Conservation (phyloP, 2,797 vertebrate species). For the Phoebastria nigripes region DNA sequence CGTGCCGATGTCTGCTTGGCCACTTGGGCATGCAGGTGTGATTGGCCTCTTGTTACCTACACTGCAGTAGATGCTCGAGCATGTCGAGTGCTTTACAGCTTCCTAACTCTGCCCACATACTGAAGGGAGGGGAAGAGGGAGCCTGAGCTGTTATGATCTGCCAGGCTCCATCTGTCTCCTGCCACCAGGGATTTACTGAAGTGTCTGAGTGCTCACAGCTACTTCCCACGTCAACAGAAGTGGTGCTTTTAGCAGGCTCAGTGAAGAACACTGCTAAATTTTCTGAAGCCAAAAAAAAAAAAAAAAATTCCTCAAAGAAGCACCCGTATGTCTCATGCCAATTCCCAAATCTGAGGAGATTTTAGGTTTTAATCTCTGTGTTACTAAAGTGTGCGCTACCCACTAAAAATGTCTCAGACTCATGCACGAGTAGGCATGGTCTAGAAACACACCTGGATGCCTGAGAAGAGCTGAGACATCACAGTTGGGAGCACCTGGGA, state of each 20-base stretch:
- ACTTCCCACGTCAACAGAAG: not conserved
- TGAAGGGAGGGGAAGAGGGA: not conserved
- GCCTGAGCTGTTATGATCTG: not conserved
- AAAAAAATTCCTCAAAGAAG: not conserved
- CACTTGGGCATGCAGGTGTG: too few species aligned
- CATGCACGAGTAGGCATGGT: accelerated
- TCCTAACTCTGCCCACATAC: not conserved
- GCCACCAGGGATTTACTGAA: not conserved
- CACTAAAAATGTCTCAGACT: not conserved
- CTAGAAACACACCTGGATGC: not conserved
- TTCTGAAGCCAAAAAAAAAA: not conserved
- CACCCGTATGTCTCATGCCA: accelerated
- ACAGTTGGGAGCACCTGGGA: not conserved
- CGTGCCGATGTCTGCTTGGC: accelerated
- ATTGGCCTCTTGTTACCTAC: not conserved
- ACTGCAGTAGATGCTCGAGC: not conserved
- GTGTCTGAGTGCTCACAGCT: not conserved
- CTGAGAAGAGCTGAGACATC: not conserved
- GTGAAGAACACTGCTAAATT: accelerated
- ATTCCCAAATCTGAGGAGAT: not conserved
- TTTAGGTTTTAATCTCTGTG: not conserved
- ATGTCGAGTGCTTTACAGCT: not conserved
- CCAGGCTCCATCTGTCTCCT: not conserved
- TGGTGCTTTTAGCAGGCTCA: not conserved
- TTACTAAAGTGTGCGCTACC: not conserved